Base-by-base conservation (phyloP, 2,797 vertebrate species). In the Notolepis coatsorum region DNA sequence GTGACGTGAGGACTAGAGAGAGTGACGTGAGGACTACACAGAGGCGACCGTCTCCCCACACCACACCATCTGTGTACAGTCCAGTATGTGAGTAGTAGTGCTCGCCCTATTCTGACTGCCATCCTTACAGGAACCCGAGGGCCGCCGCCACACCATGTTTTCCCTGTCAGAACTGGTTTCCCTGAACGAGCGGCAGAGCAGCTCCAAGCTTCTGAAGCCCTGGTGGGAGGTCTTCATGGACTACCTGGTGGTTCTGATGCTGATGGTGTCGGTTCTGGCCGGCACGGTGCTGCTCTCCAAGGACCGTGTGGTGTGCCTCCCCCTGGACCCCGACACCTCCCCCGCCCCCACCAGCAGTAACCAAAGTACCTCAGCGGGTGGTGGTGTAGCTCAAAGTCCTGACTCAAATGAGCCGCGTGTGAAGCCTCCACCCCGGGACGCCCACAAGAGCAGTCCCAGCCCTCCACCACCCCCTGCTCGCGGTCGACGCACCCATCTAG, bases 151-250 rank as follows among this genome's bases (percentile, higher is more conserved):
- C 47, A 53, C 47, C 68, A 95, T 95, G 94, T 92, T 95, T 63
- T 83, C 93, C 8, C 79, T 95, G 68, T 93, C 89, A 0, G 94
- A 95, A 83, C 82, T 94, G 46, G 86, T 84, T 0, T 91, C 88
- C 23, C 71, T 91, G 18, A 87, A 84, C 31, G 91, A 92, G 23
- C 76, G 86, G 10, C 91, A 91, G 75, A 82, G 80, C 67, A 74
- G 87, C 10, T 92, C 84, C 70, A 92, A 92, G 58, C 80, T 93
- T 28, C 31, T 95, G 58, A 95, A 95, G 79, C 94, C 94, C 20
- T 95, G 94, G 94, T 95, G 94, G 94, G 94, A 95, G 65, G 92
- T 95, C 53, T 91, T 94, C 67, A 94, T 94, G 92, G 94, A 95
- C 75, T 93, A 94, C 59, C 80, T 95, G 73, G 89, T 94, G 65